Conservation (phyloP, 92 coral and sea anemone species). For the Palythoa grandis region DNA sequence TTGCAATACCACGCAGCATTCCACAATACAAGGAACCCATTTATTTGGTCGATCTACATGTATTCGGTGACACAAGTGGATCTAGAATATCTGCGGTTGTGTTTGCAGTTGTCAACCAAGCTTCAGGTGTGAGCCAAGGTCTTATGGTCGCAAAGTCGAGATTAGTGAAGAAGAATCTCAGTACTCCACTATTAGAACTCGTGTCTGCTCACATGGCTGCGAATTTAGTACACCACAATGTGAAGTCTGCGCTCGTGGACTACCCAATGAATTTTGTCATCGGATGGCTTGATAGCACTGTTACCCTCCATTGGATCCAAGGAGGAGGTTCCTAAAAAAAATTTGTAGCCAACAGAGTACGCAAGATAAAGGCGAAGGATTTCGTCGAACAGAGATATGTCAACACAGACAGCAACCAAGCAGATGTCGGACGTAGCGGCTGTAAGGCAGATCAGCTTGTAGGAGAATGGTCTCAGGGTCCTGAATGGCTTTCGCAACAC, state of each 20-base stretch:
- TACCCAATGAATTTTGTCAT: slow-evolving; percentile 34
- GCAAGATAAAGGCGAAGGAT: slow-evolving; percentile 42
- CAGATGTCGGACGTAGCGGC: slow-evolving; percentile 24
- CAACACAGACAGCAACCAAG: slow-evolving; percentile 40
- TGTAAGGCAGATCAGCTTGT: not conserved
- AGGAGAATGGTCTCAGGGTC: not conserved
- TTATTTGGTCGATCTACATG: no score
- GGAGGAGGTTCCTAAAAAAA: no score
- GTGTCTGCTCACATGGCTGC: slow-evolving; percentile 55
- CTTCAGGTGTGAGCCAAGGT: slow-evolving; percentile 32
- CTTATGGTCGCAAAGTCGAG: slow-evolving; percentile 42
- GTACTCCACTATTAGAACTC: slow-evolving; percentile 48
- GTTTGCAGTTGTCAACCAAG: slow-evolving; percentile 42
- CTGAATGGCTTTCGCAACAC: slow-evolving; percentile 34
- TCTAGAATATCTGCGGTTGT: slow-evolving; percentile 31
- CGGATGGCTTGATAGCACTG: slow-evolving; percentile 62
- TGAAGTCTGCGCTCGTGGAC: slow-evolving; percentile 39
- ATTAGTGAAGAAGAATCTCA: slow-evolving; percentile 47
- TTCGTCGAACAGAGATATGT: slow-evolving; percentile 51
- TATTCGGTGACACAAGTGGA: no score
- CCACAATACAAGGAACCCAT: no score
- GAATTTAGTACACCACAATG: slow-evolving; percentile 39
- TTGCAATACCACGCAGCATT: no score
- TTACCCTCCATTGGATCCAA: slow-evolving; percentile 63
- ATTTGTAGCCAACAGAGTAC: slow-evolving; percentile 44